phyloP scores from a whole-genome alignment of 2,797 vertebrate species.

The Oryzias sinensis region DNA sequence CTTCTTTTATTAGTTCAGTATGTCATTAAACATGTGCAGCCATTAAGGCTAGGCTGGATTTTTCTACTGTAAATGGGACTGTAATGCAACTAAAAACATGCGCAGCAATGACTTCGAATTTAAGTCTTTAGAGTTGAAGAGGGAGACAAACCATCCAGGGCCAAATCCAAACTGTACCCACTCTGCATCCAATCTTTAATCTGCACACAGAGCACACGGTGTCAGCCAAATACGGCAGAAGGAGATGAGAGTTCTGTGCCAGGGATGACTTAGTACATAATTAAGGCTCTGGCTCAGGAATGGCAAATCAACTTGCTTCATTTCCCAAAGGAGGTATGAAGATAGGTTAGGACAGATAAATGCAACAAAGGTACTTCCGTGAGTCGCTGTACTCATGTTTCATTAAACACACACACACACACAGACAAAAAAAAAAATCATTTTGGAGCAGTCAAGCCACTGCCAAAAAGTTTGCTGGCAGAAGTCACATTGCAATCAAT shows the following conservation, averaged over 20 bases:
- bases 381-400: constrained; percentile 22
- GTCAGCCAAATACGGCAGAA: constrained; percentile 75
- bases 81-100: constrained; percentile 32
- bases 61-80: constrained; percentile 42
- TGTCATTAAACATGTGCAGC: constrained; percentile 68
- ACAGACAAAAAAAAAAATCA: not conserved
- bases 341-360: constrained; percentile 71
- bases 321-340: constrained; percentile 69
- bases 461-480: constrained; percentile 33
- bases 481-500: constrained; percentile 43
- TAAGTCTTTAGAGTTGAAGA: constrained; percentile 61
- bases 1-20: constrained; percentile 70
- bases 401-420: constrained; percentile 12
- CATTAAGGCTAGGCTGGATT: constrained; percentile 45
- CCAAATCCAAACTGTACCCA: constrained; percentile 61
- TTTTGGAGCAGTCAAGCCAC: constrained; percentile 8
- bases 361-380: constrained; percentile 54
- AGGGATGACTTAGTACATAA: constrained; percentile 81
- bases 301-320: constrained; percentile 76
- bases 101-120: constrained; percentile 59
- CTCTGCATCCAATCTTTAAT: constrained; percentile 64
- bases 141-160: constrained; percentile 53
- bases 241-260: constrained; percentile 78
- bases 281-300: constrained; percentile 75
- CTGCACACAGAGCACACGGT: constrained; percentile 63